Evolutionary conservation across 2,888 invertebrate genomes (phyloP), one percentile per base, ranked within the genome.

Genomic region (Agriopis aurantiaria): DNA sequence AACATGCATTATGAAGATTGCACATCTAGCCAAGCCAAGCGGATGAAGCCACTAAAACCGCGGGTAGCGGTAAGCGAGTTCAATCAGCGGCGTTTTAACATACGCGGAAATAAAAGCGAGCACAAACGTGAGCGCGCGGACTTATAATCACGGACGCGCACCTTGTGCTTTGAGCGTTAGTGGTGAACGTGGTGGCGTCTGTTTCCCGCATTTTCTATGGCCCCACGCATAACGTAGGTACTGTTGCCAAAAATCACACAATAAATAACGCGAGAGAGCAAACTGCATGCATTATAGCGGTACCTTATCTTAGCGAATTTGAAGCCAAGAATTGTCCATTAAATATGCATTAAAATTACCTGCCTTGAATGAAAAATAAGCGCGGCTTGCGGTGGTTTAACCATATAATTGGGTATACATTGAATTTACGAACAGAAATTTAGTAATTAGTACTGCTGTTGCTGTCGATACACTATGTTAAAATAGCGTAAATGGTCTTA

Each of bases 291-390:
- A 93, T 93, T 93, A 94, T 92, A 88, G 88, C 87, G 86, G 85
- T 89, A 91, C 93, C 93, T 93, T 94, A 94, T 94, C 94, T 91
- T 92, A 89, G 91, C 87, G 92, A 89, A 92, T 93, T 93, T 93
- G 92, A 94, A 93, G 94, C 94, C 94, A 94, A 94, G 92, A 93
- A 90, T 90, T 87, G 91, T 88, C 93, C 93, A 93, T 93, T 94
- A 93, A 92, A 92, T 93, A 94, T 94, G 92, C 93, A 94, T 94
- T 93, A 93, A 93, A 93, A 94, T 93, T 93, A 94, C 94, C 94
- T 94, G 93, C 85, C 88, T 80, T 78, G 85, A 85, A 90, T 91
- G 88, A 92, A 90, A 91, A 91, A 91, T 90, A 87, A 85, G 85
- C 80, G 75, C 66, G 74, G 77, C 75, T 84, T 82, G 79, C 78